Evolutionary conservation across 2,888 invertebrate genomes (phyloP), one percentile per base, ranked within the genome.

Genomic region (Aleiodes leptofemur): DNA sequence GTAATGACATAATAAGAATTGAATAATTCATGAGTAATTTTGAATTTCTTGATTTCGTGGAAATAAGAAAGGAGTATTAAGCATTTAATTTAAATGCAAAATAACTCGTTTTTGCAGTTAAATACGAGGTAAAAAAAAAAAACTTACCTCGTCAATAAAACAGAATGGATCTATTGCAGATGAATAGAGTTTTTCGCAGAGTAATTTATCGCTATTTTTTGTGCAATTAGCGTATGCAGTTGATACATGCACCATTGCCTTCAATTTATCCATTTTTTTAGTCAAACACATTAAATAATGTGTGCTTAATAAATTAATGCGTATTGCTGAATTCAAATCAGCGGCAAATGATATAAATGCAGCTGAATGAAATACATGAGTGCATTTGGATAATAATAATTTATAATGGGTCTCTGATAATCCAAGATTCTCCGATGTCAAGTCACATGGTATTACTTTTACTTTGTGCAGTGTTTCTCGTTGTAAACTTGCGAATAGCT

Each of bases 281-380:
- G 84, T 80, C 14, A 85, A 72, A 84, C 90, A 87, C 14, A 93
- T 85, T 77, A 93, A 88, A 77, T 91, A 89, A 74, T 91, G 90
- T 0, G 93, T 92, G 57, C 92, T 93, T 13, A 91, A 86, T 3
- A 93, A 90, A 86, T 94, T 94, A 90, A 93, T 92, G 78, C 91
- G 90, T 55, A 93, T 90, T 0, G 93, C 92, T 14, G 89, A 90
- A 87, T 82, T 79, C 50, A 93, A 89, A 7, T 90, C 90, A 78
- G 92, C 92, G 82, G 93, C 92, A 83, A 93, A 93, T 78, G 91
- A 90, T 71, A 93, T 91, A 31, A 92, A 93, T 31, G 93, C 93
- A 3, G 93, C 93, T 69, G 92, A 91, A 85, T 93, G 93, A 84
- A 93, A 92, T 16, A 93, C 92, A 64, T 82, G 83, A 43, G 80